Conservation (phyloP, 2,113 vertebrate genomes). For the Caranx ignobilis region DNA sequence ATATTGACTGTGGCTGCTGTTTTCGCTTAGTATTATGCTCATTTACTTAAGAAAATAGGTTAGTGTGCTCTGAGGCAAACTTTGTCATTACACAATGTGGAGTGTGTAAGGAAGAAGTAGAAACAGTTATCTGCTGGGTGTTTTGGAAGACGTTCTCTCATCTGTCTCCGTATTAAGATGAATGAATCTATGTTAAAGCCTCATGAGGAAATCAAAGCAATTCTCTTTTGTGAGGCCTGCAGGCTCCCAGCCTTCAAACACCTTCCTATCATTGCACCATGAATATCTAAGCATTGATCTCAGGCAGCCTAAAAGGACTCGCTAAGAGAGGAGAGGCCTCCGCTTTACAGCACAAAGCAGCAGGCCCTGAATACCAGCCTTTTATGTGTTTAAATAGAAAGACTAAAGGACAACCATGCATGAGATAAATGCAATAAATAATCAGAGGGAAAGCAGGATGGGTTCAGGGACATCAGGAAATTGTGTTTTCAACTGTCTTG, state of each 20-base stretch:
- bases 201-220: slow-evolving; percentile 75
- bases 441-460: not conserved
- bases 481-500: not conserved
- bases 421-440: slow-evolving; percentile 42
- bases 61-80: too few species aligned
- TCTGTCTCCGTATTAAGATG: slow-evolving; percentile 49
- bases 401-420: slow-evolving; percentile 35
- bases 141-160: slow-evolving; percentile 26
- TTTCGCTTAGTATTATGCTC: too few species aligned
- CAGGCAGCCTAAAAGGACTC: slow-evolving; percentile 61
- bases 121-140: slow-evolving; percentile 4
- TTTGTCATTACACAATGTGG: too few species aligned
- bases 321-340: slow-evolving; percentile 50
- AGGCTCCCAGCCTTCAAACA: slow-evolving; percentile 78
- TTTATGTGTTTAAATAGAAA: slow-evolving; percentile 64
- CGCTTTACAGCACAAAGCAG: slow-evolving; percentile 73
- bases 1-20: too few species aligned
- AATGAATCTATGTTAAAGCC: slow-evolving; percentile 51
- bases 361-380: slow-evolving; percentile 60
- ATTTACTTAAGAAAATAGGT: too few species aligned
- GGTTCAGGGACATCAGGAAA: slow-evolving; percentile 9
- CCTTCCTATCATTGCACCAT: slow-evolving; percentile 58
- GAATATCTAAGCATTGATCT: slow-evolving; percentile 81
- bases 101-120: not conserved
- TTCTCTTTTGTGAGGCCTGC: slow-evolving; percentile 55